A percentile compares a stretch with the other conserved stretches of the same genome.
Conservation (phyloP, 1,140 invertebrate species). For the Heliconius congener region DNA sequence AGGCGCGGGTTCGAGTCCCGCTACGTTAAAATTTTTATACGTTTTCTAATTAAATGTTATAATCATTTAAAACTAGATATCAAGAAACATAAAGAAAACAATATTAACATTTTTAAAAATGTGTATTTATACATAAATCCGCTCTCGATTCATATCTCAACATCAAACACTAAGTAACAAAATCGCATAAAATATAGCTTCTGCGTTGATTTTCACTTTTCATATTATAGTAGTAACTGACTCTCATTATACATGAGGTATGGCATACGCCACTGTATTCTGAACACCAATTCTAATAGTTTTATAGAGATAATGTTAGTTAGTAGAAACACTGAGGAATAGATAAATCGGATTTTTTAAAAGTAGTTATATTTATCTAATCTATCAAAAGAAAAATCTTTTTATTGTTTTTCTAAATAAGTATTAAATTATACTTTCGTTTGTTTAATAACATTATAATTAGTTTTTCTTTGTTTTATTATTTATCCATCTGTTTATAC, state of each 20-base stretch:
- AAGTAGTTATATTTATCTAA: neutral
- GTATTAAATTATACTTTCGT: neutral
- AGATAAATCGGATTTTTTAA: neutral
- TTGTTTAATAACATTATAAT: neutral
- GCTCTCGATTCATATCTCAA: neutral
- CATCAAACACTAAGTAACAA: neutral
- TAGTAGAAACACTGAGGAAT: slow-evolving; percentile 1
- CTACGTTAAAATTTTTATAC: too few relatives aligned
- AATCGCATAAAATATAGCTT: neutral
- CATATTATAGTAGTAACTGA: neutral
- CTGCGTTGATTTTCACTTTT: slow-evolving; percentile 4
- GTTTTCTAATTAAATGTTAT: too few relatives aligned
- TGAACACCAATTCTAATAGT: slow-evolving; percentile 52
- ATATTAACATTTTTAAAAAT: neutral
- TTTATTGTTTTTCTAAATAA: neutral
- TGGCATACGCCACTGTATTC: slow-evolving; percentile 35
- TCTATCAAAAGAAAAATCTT: neutral
- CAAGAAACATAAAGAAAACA: neutral
- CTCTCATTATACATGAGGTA: slow-evolving; percentile 24
- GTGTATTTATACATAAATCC: neutral
- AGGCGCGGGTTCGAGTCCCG: too few relatives aligned
- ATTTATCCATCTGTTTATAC: neutral
- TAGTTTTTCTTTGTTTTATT: neutral
- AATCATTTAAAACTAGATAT: too few relatives aligned
- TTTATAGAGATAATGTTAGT: slow-evolving; percentile 25